Conservation (phyloP, 1,140 invertebrate genomes). For the Archivesica marissinica region DNA sequence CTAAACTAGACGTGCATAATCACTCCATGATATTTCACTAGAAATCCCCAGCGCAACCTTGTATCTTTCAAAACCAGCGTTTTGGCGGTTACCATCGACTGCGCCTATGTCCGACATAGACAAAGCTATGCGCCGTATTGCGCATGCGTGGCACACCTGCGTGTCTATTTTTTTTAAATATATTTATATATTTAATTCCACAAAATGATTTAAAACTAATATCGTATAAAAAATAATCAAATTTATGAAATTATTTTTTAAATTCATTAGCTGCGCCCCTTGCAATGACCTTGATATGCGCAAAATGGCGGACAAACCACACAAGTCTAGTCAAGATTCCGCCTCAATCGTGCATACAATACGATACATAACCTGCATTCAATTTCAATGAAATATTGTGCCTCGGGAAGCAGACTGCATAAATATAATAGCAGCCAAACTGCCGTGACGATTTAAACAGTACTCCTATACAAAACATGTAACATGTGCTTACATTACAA, state of each 20-base stretch:
- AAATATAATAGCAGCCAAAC: constrained; percentile 9
- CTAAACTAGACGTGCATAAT: constrained; percentile 46
- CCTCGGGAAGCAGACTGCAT: constrained; percentile 32
- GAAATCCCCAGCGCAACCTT: constrained; percentile 46
- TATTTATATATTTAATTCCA: background rate
- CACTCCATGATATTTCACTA: constrained; percentile 55
- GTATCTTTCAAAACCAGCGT: constrained; percentile 34
- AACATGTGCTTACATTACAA: constrained; percentile 29
- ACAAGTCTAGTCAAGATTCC: background rate
- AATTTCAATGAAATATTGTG: constrained; percentile 32
- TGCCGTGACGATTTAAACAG: constrained; percentile 20
- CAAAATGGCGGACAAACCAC: constrained; percentile 14
- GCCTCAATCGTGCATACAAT: background rate
- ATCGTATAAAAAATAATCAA: too few species aligned
- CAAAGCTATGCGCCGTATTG: constrained; percentile 32
- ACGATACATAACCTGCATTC: constrained; percentile 10
- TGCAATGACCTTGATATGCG: constrained; percentile 4
- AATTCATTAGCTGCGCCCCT: constrained; percentile 14
- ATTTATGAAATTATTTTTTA: background rate
- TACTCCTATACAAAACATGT: constrained; percentile 18
- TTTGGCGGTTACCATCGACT: constrained; percentile 45
- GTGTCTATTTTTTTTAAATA: background rate
- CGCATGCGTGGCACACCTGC: constrained; percentile 45
- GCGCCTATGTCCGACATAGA: constrained; percentile 57
- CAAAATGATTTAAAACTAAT: too few species aligned